Evolutionary conservation across 2,113 vertebrate genomes (phyloP).

Genomic region (Picathartes gymnocephalus): DNA sequence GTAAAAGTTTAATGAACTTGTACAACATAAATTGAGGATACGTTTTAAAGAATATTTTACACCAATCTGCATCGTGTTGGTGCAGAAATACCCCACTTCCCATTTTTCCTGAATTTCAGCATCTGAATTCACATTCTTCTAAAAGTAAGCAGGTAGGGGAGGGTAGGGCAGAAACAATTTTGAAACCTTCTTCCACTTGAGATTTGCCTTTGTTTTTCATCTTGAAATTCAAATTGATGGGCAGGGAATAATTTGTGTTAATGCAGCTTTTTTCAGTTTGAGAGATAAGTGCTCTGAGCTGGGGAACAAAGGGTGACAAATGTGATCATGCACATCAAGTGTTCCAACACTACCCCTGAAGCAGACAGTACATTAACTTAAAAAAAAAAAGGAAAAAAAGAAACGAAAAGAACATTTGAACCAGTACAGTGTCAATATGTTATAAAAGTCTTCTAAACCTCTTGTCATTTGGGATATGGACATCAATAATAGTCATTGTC

Average conservation of each 20-base stretch:
- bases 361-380: not conserved
- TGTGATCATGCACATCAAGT: constrained; percentile 8
- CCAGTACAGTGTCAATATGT: constrained; percentile 33
- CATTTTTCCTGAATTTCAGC: not conserved
- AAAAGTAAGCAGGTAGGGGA: not conserved
- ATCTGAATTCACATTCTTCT: not conserved
- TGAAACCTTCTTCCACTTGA: not conserved
- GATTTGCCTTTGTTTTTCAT: not conserved
- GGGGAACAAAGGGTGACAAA: constrained; percentile 30
- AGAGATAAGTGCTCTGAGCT: constrained; percentile 9
- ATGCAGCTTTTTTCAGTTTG: not conserved
- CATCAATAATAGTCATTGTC: constrained; percentile 73
- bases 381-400: not conserved
- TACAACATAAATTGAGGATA: not conserved
- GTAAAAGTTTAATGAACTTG: not conserved
- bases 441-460: constrained; percentile 40
- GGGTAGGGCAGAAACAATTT: not conserved
- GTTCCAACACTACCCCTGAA: not conserved
- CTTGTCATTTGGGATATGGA: constrained; percentile 66
- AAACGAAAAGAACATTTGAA: constrained; percentile 14
- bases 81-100: not conserved
- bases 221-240: constrained; percentile 5
- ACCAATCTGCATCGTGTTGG: not conserved
- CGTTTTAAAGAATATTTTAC: not conserved
- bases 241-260: not conserved